Evolutionary conservation across 2,888 invertebrate species (phyloP).

Genomic region (Cephus runcator): DNA sequence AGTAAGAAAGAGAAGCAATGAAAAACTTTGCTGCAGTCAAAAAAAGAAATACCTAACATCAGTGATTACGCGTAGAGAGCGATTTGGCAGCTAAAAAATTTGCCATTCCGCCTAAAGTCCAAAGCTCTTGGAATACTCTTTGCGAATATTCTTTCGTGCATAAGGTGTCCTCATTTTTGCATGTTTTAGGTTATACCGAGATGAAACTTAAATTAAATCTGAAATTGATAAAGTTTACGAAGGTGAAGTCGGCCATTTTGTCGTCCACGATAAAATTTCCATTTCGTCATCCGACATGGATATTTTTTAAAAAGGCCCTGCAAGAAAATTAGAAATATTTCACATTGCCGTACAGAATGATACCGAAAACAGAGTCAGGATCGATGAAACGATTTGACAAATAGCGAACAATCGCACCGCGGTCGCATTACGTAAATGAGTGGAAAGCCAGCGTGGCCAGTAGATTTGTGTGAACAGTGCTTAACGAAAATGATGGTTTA

Average conservation of each 20-base stretch:
- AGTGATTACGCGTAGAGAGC: background rate
- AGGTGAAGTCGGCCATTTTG: background rate
- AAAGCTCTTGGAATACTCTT: background rate
- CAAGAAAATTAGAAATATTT: background rate
- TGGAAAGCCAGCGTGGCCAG: background rate
- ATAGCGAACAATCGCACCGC: background rate
- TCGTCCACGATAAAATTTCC: background rate
- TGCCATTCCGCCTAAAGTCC: background rate
- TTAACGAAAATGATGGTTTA: background rate
- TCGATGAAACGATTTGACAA: background rate
- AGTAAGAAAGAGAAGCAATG: no score
- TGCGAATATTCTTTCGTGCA: background rate
- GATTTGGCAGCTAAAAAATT: background rate
- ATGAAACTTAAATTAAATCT: background rate
- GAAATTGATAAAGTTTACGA: background rate
- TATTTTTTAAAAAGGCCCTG: background rate
- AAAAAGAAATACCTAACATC: background rate
- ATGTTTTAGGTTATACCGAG: background rate
- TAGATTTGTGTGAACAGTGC: background rate
- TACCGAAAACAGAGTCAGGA: background rate
- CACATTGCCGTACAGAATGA: background rate
- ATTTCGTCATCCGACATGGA: background rate
- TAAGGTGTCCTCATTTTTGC: background rate
- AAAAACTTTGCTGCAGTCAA: background rate
- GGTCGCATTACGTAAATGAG: background rate